These are phyloP conservation scores for Podarcis lilfordi DNA, from an alignment of 2,797 vertebrate genomes.

Conservation along the genomic window DNA sequence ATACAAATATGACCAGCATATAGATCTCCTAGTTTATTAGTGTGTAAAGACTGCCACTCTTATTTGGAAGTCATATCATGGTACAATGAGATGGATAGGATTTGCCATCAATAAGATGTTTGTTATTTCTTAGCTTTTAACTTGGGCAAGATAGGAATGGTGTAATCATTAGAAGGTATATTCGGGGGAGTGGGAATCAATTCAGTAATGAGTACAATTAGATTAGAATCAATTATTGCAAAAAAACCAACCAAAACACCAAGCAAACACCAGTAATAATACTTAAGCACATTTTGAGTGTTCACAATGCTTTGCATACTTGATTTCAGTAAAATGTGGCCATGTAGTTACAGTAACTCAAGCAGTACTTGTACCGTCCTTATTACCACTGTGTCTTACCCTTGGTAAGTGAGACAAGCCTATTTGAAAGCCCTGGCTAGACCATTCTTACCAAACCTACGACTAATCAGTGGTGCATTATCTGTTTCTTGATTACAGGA, in stretches of 20 bases:
- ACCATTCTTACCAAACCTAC: background rate
- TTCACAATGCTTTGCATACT: conserved; percentile 41
- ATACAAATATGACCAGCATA: background rate
- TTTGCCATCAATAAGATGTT: background rate
- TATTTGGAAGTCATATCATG: background rate
- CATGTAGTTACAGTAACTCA: background rate
- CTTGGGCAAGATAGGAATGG: background rate
- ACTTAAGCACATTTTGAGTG: conserved; percentile 37
- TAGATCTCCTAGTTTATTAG: background rate
- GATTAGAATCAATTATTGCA: background rate
- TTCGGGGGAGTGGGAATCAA: background rate
- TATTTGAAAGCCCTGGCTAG: background rate
- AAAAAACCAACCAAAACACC: conserved; percentile 4
- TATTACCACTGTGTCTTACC: background rate
- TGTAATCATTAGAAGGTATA: background rate
- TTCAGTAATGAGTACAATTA: background rate
- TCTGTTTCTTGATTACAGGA: background rate
- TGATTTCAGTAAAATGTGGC: background rate
- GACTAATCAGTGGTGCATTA: background rate
- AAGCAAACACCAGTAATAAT: background rate
- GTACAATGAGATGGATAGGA: background rate
- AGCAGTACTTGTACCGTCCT: background rate
- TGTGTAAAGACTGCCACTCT: background rate
- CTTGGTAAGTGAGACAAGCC: background rate
- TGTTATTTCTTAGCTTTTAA: background rate